Evolutionary conservation across 2,888 invertebrate species (phyloP).

Genomic region (Metalampra italica): DNA sequence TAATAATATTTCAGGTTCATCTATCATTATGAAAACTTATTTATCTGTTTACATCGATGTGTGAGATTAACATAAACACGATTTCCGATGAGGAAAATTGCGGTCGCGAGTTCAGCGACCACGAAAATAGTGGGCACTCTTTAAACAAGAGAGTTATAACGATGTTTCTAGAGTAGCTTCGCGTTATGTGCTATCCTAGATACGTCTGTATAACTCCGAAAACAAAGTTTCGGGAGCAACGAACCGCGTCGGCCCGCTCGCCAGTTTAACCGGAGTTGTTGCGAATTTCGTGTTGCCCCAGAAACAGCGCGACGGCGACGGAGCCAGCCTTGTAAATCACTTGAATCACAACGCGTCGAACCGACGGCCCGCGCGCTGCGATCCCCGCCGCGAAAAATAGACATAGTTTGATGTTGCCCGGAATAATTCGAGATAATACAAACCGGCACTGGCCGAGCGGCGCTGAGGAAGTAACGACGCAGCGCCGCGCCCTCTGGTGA

Average conservation of each 20-base stretch:
- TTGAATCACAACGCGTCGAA: slow-evolving; percentile 52
- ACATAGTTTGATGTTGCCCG: slow-evolving; percentile 63
- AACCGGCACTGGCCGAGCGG: slow-evolving; percentile 52
- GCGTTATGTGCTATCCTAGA: not conserved
- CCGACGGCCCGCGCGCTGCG: slow-evolving; percentile 46
- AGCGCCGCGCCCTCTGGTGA: slow-evolving; percentile 60
- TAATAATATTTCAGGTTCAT: not conserved
- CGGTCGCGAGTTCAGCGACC: not conserved
- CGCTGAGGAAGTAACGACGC: slow-evolving; percentile 50
- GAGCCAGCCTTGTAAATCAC: slow-evolving; percentile 63
- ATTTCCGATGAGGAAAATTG: not conserved
- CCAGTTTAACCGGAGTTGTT: slow-evolving; percentile 14
- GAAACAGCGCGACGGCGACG: slow-evolving; percentile 56
- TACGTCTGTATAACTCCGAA: not conserved
- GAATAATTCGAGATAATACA: slow-evolving; percentile 66
- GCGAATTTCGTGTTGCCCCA: slow-evolving; percentile 60
- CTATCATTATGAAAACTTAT: not conserved
- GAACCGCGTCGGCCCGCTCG: not conserved
- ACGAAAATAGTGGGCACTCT: not conserved
- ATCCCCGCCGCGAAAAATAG: slow-evolving; percentile 68
- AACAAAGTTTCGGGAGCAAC: slow-evolving; percentile 2
- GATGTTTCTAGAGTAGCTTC: slow-evolving; percentile 1
- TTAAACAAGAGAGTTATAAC: not conserved
- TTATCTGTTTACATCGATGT: slow-evolving; percentile 1
- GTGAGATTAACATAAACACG: not conserved